phyloP scores from a whole-genome alignment of 1,140 invertebrate species.

The Octopus bimaculoides region DNA sequence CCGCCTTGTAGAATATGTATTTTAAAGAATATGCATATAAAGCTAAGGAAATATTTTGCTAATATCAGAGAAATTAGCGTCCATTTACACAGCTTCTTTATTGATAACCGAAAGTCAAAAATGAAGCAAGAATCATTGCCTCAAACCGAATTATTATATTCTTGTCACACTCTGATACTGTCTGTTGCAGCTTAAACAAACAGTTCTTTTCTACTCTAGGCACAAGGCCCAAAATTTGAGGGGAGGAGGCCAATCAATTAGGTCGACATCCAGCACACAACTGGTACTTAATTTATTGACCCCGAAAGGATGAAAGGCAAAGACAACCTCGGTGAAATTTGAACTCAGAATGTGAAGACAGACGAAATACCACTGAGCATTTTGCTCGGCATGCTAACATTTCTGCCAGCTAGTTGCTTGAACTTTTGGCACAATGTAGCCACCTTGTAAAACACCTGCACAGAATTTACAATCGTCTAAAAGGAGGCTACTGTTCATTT shows the following conservation, averaged over 20 bases:
- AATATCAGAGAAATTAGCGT: conserved; percentile 1
- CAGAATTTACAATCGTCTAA: conserved; percentile 1
- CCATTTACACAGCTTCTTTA: background rate
- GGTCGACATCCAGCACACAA: too few species aligned
- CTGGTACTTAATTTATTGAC: too few species aligned
- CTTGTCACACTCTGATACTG: conserved; percentile 4
- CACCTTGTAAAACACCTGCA: conserved; percentile 6
- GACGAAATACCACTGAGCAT: too few species aligned
- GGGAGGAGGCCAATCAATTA: too few species aligned
- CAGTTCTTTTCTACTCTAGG: too few species aligned
- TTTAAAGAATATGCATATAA: background rate
- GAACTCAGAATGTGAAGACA: too few species aligned
- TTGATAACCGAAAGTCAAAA: conserved; percentile 4
- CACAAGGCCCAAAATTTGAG: too few species aligned
- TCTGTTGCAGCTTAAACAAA: conserved; percentile 4
- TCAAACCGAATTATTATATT: conserved; percentile 5
- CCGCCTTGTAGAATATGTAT: too few species aligned
- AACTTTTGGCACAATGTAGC: conserved; percentile 7
- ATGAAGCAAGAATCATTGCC: conserved; percentile 4
- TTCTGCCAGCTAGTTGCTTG: too few species aligned
- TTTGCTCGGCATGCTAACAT: too few species aligned
- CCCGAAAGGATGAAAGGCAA: too few species aligned
- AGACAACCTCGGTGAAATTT: too few species aligned
- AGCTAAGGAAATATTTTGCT: conserved; percentile 1
- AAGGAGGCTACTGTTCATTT: background rate